A percentile compares a stretch with the other conserved stretches of the same genome.
Conservation (phyloP, 2,113 vertebrate genomes). For the Scatophagus argus region DNA sequence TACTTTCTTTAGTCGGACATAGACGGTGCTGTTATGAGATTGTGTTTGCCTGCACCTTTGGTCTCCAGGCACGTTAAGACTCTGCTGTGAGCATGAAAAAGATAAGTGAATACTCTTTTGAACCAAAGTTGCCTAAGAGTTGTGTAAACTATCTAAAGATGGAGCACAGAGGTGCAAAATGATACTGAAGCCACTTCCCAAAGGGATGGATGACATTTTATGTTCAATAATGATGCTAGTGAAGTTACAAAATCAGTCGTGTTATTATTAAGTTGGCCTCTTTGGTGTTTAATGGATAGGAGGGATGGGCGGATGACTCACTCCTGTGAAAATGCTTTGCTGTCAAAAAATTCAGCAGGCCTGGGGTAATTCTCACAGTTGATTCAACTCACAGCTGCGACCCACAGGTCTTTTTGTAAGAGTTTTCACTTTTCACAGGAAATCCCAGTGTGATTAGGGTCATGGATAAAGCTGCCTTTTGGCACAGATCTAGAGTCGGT, state of each 20-base stretch:
- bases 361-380: conserved; percentile 4
- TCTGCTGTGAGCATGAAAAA: background rate
- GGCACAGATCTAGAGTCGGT: conserved; percentile 30
- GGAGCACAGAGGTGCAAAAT: background rate
- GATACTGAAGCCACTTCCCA: background rate
- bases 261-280: conserved; percentile 2
- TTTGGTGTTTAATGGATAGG: no score
- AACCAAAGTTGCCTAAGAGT: background rate
- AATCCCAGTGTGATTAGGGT: conserved; percentile 27
- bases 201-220: background rate
- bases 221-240: background rate
- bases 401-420: conserved; percentile 33
- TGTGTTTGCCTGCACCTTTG: background rate
- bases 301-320: no score
- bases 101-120: background rate
- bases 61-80: background rate
- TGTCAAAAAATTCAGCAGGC: conserved; percentile 1
- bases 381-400: conserved; percentile 41
- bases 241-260: background rate
- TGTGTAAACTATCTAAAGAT: background rate
- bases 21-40: background rate
- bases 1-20: background rate
- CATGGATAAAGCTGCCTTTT: conserved; percentile 39
- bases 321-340: conserved; percentile 4
- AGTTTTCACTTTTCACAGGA: conserved; percentile 34